Evolutionary conservation across 2,113 vertebrate species (phyloP), one percentile per base, ranked within the genome.

Genomic region (Takifugu bimaculatus): DNA sequence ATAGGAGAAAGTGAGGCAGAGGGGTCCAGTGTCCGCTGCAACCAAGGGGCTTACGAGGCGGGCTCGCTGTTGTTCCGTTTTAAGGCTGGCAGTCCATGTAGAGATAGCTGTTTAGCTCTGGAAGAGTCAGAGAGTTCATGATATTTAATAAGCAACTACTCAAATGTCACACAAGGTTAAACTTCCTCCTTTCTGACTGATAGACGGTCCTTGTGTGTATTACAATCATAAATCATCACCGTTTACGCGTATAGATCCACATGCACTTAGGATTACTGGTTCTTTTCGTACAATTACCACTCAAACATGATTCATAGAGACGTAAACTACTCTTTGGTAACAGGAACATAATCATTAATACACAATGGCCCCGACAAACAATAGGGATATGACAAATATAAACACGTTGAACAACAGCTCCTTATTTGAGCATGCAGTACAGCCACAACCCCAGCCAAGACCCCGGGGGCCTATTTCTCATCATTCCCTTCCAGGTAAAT

Each of bases 1-100:
- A 85, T 98, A 99, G 67, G 92, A 94, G 87, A 99, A 99, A 50
- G 93, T 88, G 85, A 99, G 91, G 87, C 97, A 99, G 61, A 94
- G 87, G 0, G 93, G 93, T 0, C 93, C 95, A 0, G 83, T 88
- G 20, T 94, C 93, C 4, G 94, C 88, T 15, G 88, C 85, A 59
- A 99, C 87, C 0, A 80, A 63, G 0, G 95, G 94, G 80, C 97
- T 96, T 69, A 96, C 74, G 45, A 99, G 89, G 0, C 94, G 85
- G 0, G 93, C 95, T 3, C 77, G 90, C 84, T 95, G 94, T 32
- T 91, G 90, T 75, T 93, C 92, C 26, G 85, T 89, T 78, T 91
- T 91, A 43, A 91, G 84, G 0, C 90, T 93, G 42, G 92, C 93
- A n/a, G 44, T 95, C 94, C 43, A 97, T 50, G 65, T 87, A 89